Base-by-base conservation (phyloP, 2,797 vertebrate species). In the Yasuhikotakia modesta region DNA sequence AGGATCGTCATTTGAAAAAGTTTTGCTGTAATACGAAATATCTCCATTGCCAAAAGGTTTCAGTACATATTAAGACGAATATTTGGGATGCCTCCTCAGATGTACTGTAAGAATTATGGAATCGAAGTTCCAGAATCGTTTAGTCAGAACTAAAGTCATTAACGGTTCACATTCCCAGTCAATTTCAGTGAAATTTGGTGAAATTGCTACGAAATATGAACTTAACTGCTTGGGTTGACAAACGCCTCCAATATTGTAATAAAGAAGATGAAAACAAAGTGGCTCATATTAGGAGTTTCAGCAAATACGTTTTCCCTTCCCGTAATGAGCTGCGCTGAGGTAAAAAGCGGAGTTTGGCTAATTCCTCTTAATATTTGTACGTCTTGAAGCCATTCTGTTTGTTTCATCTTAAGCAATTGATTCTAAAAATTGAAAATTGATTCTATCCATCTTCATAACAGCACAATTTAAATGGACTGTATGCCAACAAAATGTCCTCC, bases 341-440 rank as follows among this genome's bases (percentile, higher is more conserved):
- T 57, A 46, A 65, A 73, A 79, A 79, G 84, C 43, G 57, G 60
- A 80, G 50, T 79, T 50, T 17, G 53, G 12, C 68, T 89, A 73
- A 91, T 91, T 84, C 83, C 86, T 92, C 87, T 86, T 85, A 83
- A 88, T 90, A 86, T 75, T 77, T 83, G 88, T 79, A 75, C 22
- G 80, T 85, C 79, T 83, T 81, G 64, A 70, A 74, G 43, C 77
- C 83, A 88, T 84, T 89, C 87, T 90, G 89, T 85, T 90, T 82
- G 79, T 45, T 83, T 86, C 78, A 63, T 84, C 71, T 89, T 87
- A 84, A 81, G 68, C 81, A 83, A 79, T 83, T 45, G 57, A n/a
- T n/a, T n/a, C n/a, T n/a, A n/a, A n/a, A n/a, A n/a, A n/a, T n/a
- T n/a, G 69, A 70, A 78, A 81, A 67, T 76, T 45, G 45, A 76